Base-by-base conservation (phyloP, 30 jellyfish, hydroid and myxozoan genomes). In the Aurelia sp. region DNA sequence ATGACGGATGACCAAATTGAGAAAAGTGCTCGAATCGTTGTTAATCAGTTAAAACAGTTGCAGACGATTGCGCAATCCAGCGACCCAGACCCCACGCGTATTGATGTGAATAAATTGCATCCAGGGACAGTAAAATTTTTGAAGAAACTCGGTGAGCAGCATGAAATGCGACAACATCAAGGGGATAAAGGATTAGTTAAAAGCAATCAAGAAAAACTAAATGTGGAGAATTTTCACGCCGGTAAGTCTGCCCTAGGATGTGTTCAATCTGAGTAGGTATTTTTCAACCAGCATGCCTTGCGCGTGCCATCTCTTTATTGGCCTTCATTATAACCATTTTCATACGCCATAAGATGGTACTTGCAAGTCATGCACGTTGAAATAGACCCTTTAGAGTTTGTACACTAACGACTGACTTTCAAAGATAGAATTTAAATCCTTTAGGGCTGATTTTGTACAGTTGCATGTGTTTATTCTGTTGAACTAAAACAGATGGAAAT, bases 51-150 rank as follows among this genome's bases (percentile, higher is more conserved):
- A 63, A 89, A 94, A 51, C 97, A 89, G 68, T 74, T 94, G 51
- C 99, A 94, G 68, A 89, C 62, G 27, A 87, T 94, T n/a, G 99
- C 99, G 27, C 99, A 94, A 60, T 94, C 99, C 15, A 62, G 91
- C 0, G 84, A 94, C 72, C 99, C 99, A 24, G 99, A 94, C 57
- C 99, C 99, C 10, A 67, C 97, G 38, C 85, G 84, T 79, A 94
- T 94, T 15, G 97, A 94, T 63, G 99, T 94, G 18, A 90, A 91
- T 68, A 87, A 89, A 64, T 64, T 94, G 71, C 99, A 94, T 74
- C 99, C 99, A 3, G 99, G 97, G 31, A 94, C 99, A 0, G 97
- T 94, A 40, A 89, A 90, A 71, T 91, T 94, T 41, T 79, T 94
- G 53, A 94, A 94, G 77, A 94, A 94, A 67, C 87, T 94, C 7